phyloP scores from a whole-genome alignment of 2,113 vertebrate genomes.

The Osmerus mordax region DNA sequence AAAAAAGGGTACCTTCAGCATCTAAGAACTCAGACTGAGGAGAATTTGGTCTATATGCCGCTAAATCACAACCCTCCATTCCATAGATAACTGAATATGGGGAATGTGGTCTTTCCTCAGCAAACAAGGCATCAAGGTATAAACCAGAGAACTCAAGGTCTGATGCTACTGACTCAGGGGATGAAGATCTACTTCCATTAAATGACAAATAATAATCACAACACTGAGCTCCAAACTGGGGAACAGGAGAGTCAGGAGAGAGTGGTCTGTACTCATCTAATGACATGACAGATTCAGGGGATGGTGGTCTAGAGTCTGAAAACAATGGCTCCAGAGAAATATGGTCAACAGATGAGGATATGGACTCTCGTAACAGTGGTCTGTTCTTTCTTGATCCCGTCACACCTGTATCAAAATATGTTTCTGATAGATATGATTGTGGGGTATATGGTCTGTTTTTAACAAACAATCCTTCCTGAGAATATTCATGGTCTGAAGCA shows the following conservation, averaged over 20 bases:
- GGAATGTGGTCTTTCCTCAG: conserved; percentile 15
- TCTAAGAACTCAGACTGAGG: not conserved
- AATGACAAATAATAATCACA: not conserved
- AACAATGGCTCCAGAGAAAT: not conserved
- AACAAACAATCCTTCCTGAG: conserved; percentile 1
- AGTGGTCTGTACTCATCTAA: not conserved
- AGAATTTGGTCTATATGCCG: no score
- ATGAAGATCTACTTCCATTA: not conserved
- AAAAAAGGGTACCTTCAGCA: not conserved
- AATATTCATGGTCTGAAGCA: not conserved
- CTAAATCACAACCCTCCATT: not conserved
- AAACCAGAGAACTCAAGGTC: conserved; percentile 11
- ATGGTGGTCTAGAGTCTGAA: not conserved
- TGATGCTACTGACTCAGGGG: not conserved
- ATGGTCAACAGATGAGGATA: not conserved
- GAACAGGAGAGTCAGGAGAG: conserved; percentile 13
- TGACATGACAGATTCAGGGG: not conserved
- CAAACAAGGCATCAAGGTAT: not conserved
- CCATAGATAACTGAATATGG: not conserved
- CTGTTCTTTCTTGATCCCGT: not conserved
- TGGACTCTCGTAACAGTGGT: not conserved
- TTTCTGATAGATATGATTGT: not conserved
- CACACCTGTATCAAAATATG: not conserved
- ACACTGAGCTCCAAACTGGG: not conserved
- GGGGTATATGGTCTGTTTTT: not conserved